These are phyloP conservation scores for Hystrix cristata DNA, from an alignment of 2,113 vertebrate genomes.

Conservation along the genomic window DNA sequence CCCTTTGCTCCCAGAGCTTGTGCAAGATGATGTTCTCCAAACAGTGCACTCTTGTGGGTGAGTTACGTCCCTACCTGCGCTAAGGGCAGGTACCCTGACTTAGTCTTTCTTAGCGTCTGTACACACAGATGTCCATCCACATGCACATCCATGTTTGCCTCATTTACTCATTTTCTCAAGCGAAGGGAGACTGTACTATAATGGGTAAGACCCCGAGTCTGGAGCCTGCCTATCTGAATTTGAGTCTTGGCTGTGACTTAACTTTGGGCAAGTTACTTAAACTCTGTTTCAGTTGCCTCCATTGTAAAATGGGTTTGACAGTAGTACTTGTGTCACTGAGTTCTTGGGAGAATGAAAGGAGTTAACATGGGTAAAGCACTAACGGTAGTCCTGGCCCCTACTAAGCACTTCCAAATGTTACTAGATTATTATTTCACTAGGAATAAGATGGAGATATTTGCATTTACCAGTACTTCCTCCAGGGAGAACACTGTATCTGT, in stretches of 20 bases:
- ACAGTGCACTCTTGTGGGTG: too few species aligned
- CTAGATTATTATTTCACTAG: background rate
- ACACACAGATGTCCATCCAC: fast-evolving
- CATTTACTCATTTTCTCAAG: background rate
- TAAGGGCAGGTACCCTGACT: background rate
- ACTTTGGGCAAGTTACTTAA: background rate
- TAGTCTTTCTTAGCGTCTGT: background rate
- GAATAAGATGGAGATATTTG: background rate
- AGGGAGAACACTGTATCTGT: background rate
- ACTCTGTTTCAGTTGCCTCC: background rate
- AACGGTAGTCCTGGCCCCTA: background rate
- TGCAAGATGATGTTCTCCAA: background rate
- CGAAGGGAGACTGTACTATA: background rate
- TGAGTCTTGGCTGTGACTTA: background rate
- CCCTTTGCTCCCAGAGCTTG: background rate
- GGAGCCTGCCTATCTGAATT: background rate
- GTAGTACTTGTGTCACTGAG: background rate
- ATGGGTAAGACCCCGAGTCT: background rate
- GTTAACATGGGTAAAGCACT: background rate
- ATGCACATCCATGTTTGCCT: background rate
- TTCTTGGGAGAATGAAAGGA: background rate
- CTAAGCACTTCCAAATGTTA: background rate
- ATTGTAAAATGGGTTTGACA: background rate
- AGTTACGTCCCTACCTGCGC: background rate
- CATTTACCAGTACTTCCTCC: background rate